These are phyloP conservation scores for Aphidius gifuensis DNA, from an alignment of 1,140 invertebrate species.

Conservation along the genomic window DNA sequence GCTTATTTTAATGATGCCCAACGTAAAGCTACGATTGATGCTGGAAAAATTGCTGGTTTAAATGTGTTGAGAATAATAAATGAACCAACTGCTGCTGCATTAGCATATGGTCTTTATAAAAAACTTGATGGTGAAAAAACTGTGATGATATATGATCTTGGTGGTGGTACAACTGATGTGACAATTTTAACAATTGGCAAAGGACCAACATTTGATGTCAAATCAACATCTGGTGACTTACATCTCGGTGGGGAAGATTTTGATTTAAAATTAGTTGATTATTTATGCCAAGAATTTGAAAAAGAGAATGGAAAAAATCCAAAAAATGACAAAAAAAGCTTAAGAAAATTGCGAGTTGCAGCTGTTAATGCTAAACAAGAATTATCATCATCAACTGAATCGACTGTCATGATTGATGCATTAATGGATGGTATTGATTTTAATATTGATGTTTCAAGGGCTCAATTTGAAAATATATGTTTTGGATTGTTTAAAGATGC, in stretches of 20 bases:
- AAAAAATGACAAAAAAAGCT: slow-evolving; percentile 49
- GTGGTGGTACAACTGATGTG: slow-evolving; percentile 80
- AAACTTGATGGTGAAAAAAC: slow-evolving; percentile 73
- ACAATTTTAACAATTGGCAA: slow-evolving; percentile 84
- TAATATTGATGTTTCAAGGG: slow-evolving; percentile 61
- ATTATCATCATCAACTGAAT: slow-evolving; percentile 59
- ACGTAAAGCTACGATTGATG: slow-evolving; percentile 65
- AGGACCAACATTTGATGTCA: slow-evolving; percentile 77
- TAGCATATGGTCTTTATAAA: slow-evolving; percentile 76
- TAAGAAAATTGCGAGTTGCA: slow-evolving; percentile 64
- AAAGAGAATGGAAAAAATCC: slow-evolving; percentile 57
- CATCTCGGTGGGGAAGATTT: slow-evolving; percentile 81
- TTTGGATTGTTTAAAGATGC: slow-evolving; percentile 61
- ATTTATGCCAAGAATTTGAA: slow-evolving; percentile 62
- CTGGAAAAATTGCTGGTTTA: slow-evolving; percentile 64
- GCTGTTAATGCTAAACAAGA: slow-evolving; percentile 63
- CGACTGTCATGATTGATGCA: slow-evolving; percentile 59
- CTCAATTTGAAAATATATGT: slow-evolving; percentile 65
- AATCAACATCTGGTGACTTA: slow-evolving; percentile 74
- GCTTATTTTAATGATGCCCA: slow-evolving; percentile 73
- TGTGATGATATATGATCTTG: slow-evolving; percentile 72
- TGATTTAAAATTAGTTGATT: slow-evolving; percentile 75
- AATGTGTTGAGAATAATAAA: slow-evolving; percentile 84
- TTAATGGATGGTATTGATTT: slow-evolving; percentile 61
- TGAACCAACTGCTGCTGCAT: slow-evolving; percentile 71